A percentile compares a stretch with the other conserved stretches of the same genome.
Evolutionary conservation across 2,888 invertebrate genomes (phyloP).

Genomic region (Patella pellucida): DNA sequence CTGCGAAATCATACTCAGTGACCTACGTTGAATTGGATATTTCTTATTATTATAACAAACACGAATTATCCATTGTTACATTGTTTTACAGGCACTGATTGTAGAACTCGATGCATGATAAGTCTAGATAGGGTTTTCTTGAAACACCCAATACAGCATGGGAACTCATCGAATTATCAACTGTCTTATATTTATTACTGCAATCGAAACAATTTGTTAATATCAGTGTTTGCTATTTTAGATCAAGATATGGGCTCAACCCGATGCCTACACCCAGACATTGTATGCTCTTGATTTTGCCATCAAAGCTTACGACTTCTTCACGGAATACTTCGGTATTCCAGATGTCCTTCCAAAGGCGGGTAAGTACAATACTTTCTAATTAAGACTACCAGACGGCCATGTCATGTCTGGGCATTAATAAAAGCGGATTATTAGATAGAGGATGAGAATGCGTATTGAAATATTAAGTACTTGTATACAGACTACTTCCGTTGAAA

Average conservation of each 20-base stretch:
- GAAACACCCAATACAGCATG: too few species aligned
- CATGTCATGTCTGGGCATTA: not conserved
- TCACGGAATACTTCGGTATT: constrained; percentile 65
- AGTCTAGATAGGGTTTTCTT: too few species aligned
- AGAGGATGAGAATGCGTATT: not conserved
- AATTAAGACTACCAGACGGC: not conserved
- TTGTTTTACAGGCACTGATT: too few species aligned
- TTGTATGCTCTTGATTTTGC: constrained; percentile 62
- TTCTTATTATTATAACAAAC: too few species aligned
- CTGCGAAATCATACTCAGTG: too few species aligned
- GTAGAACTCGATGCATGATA: too few species aligned
- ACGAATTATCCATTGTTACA: too few species aligned
- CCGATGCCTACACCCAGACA: constrained; percentile 64
- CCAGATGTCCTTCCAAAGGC: constrained; percentile 65
- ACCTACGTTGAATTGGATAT: too few species aligned
- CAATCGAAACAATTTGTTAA: too few species aligned
- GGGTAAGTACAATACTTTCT: constrained; percentile 43
- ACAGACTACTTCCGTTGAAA: not conserved
- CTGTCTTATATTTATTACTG: too few species aligned
- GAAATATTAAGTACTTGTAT: not conserved
- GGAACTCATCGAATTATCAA: too few species aligned
- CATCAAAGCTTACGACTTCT: constrained; percentile 60
- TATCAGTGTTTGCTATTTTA: constrained; percentile 33
- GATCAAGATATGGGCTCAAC: constrained; percentile 67
- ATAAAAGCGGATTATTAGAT: constrained; percentile 2